Percentiles rank a stretch among this genome's conserved stretches.
These are phyloP conservation scores for Plecotus auritus DNA, from an alignment of 2,113 vertebrate genomes.

Conservation along the genomic window DNA sequence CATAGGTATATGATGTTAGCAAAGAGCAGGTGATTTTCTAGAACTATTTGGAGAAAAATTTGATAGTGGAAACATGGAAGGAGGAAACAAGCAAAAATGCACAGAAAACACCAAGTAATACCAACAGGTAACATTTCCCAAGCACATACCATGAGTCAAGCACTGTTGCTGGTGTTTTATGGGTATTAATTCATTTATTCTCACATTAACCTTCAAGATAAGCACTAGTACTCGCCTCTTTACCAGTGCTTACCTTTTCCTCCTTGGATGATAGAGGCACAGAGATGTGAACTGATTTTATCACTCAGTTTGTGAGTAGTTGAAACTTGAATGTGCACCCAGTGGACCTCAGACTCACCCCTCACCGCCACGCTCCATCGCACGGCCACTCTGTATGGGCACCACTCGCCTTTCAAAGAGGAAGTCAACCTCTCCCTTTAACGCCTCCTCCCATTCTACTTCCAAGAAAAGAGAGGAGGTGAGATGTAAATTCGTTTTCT, in stretches of 20 bases:
- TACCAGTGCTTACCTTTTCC: no score
- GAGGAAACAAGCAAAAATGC: neutral
- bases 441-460: neutral
- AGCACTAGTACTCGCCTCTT: neutral
- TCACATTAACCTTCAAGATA: neutral
- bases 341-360: neutral
- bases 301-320: neutral
- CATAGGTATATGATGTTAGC: neutral
- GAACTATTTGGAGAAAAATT: neutral
- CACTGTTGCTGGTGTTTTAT: neutral
- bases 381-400: neutral
- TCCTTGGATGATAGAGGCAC: neutral
- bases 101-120: neutral
- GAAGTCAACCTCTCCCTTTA: neutral
- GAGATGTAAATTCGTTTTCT: neutral
- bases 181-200: neutral
- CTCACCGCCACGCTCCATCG: fast-evolving
- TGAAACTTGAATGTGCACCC: neutral
- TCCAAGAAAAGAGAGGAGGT: neutral
- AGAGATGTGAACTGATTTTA: neutral
- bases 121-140: neutral
- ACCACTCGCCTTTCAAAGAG: neutral
- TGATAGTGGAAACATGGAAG: neutral
- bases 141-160: neutral
- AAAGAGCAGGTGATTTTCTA: neutral